Percentiles rank a stretch among this genome's conserved stretches.
Conservation (phyloP, 30 jellyfish, hydroid and myxozoan genomes). For the Mastigias papua region DNA sequence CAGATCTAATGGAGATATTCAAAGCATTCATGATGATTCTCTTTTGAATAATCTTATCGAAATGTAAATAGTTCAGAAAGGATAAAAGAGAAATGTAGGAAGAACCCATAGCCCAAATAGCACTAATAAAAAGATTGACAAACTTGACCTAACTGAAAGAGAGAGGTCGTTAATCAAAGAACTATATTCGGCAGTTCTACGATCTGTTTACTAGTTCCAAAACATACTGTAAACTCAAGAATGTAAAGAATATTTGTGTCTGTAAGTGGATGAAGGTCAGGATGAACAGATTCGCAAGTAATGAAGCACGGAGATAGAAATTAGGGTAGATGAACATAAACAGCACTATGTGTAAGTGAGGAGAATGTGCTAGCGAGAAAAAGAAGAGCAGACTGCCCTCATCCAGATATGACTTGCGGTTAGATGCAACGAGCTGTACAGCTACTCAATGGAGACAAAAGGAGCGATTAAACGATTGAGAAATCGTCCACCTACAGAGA, state of each 20-base stretch:
- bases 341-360: not conserved
- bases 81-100: not conserved
- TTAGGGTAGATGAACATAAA: not conserved
- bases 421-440: too few relatives aligned
- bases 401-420: too few relatives aligned
- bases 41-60: not conserved
- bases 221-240: not conserved
- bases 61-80: not conserved
- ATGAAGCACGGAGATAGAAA: not conserved
- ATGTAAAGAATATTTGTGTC: not conserved
- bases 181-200: not conserved
- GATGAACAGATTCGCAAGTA: not conserved
- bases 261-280: not conserved
- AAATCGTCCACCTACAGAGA: too few relatives aligned
- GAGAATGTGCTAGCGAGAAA: too few relatives aligned
- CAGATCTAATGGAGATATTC: not conserved
- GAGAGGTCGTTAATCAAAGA: not conserved
- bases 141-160: not conserved
- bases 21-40: not conserved
- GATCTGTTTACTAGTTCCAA: not conserved
- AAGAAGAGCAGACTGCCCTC: too few relatives aligned
- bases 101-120: not conserved
- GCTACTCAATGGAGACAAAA: too few relatives aligned
- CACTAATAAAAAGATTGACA: not conserved
- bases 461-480: too few relatives aligned